Percentiles rank a stretch among this genome's conserved stretches.
phyloP scores from a whole-genome alignment of 2,113 vertebrate species.

The Morone saxatilis region DNA sequence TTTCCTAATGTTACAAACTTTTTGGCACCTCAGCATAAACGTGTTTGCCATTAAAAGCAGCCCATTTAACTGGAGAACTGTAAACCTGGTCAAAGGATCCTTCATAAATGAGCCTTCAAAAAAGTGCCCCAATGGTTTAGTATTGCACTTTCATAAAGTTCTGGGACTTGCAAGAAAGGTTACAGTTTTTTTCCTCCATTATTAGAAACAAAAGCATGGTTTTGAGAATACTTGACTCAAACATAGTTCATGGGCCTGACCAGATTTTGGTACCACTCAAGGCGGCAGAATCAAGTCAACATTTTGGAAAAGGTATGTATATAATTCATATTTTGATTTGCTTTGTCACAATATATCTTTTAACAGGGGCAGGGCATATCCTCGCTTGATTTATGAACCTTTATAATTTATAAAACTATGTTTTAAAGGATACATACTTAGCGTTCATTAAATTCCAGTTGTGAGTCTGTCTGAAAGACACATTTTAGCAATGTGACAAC shows the following conservation, averaged over 20 bases:
- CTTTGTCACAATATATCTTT: neutral
- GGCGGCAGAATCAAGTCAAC: neutral
- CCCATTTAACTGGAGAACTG: neutral
- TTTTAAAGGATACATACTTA: neutral
- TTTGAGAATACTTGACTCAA: neutral
- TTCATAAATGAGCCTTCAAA: constrained; percentile 22
- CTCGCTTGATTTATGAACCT: neutral
- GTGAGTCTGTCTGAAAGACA: neutral
- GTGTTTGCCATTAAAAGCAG: constrained; percentile 27
- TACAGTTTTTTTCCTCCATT: neutral
- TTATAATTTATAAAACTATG: neutral
- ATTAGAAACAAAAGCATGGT: neutral
- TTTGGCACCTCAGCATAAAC: constrained; percentile 35
- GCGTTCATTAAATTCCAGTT: neutral
- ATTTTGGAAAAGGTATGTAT: neutral
- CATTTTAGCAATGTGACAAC: neutral
- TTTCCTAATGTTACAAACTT: constrained; percentile 52
- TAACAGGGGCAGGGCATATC: no score
- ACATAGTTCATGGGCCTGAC: neutral
- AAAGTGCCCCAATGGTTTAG: neutral
- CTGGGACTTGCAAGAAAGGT: neutral
- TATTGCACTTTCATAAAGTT: constrained; percentile 1
- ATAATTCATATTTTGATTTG: neutral
- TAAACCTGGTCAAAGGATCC: constrained; percentile 16
- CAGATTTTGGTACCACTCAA: neutral